Evolutionary conservation across 2,888 invertebrate species (phyloP), one percentile per base, ranked within the genome.

Genomic region (Meiosimyza decipiens): DNA sequence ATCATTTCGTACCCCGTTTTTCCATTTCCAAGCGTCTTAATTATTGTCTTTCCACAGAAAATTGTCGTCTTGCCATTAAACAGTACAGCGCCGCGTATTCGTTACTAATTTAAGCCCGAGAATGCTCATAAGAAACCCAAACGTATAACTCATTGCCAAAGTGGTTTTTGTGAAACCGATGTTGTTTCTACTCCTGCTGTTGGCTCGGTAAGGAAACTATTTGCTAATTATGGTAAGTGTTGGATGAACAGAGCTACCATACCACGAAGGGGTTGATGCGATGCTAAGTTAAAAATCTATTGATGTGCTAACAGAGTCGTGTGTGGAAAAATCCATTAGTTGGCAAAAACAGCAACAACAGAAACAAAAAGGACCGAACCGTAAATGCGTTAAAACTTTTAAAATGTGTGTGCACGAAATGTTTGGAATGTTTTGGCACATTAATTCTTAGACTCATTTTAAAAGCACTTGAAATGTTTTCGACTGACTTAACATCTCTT

Each of bases 21-120:
- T 79, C 80, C 81, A 81, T 84, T 82, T 83, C 80, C 84, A 81
- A 84, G 83, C 80, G 83, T 84, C 84, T 84, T 84, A 84, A 85
- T 85, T 85, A 84, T 84, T 40, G 40, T 40, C 9, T 40, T 85
- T 84, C 83, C 82, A 82, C 82, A 83, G 82, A 82, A 82, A 80
- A 80, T 79, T 71, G 67, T 74, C 57, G 59, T 59, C 59, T 71
- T 65, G 59, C 63, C 40, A 22, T 16, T 18, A 12, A 28, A 9
- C 28, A 60, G 33, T 12, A 7, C 22, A 59, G 59, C 18, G 57
- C n/a, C n/a, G n/a, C 59, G 33, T 59, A 51, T 33, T 33, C 15
- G 50, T 49, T 59, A 57, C 68, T 55, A 68, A 68, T 57, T 62
- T 15, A 18, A 33, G 62, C 16, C 16, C 16, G 28, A 51, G 33